Evolutionary conservation across 1,140 invertebrate species (phyloP).

Genomic region (Diploscapter pachys): DNA sequence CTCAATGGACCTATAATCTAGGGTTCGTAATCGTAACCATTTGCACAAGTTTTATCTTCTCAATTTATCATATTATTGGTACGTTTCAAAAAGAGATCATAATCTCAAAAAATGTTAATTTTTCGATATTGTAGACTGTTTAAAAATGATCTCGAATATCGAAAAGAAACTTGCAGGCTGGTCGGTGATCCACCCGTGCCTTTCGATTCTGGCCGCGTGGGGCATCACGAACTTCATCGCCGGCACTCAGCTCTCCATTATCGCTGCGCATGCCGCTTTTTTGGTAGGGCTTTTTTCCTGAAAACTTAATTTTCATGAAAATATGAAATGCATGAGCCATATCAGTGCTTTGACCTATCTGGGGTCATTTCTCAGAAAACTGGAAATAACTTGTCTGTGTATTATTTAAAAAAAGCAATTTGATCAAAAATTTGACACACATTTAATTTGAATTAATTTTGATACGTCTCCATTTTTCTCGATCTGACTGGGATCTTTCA

Average conservation of each 20-base stretch:
- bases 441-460: too few relatives aligned
- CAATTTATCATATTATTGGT: conserved; percentile 1
- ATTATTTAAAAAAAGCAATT: background rate
- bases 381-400: background rate
- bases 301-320: conserved; percentile 1
- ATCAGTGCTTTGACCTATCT: background rate
- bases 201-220: conserved; percentile 57
- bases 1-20: too few relatives aligned
- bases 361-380: background rate
- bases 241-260: conserved; percentile 59
- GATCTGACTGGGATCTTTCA: background rate
- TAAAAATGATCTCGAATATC: conserved; percentile 13
- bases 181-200: conserved; percentile 50
- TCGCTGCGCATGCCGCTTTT: conserved; percentile 59
- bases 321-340: background rate
- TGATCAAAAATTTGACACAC: too few relatives aligned
- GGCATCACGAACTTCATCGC: conserved; percentile 54
- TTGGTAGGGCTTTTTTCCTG: conserved; percentile 49
- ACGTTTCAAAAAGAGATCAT: too few relatives aligned
- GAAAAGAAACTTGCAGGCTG: conserved; percentile 48
- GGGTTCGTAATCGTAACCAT: conserved; percentile 10
- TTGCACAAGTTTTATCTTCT: conserved; percentile 12
- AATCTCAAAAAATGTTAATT: too few relatives aligned
- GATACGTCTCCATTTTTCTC: too few relatives aligned
- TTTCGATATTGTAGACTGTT: background rate